These are phyloP conservation scores for Cryptosula pallasiana DNA, from an alignment of 2,888 invertebrate species.

Conservation along the genomic window DNA sequence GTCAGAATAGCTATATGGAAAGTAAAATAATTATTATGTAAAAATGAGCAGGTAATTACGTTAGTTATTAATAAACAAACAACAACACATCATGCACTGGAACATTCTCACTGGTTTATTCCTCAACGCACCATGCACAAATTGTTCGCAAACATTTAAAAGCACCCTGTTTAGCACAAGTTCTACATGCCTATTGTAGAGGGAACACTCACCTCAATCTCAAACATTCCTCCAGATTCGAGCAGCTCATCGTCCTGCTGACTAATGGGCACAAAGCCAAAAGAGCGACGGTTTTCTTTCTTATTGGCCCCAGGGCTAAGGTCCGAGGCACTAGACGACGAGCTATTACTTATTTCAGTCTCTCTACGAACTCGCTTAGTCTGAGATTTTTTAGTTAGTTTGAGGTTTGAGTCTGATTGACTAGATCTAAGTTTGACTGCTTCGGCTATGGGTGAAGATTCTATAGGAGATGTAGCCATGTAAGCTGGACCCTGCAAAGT, in stretches of 20 bases:
- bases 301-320: background rate
- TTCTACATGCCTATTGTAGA: too few relatives aligned
- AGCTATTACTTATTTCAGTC: background rate
- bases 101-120: too few relatives aligned
- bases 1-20: too few relatives aligned
- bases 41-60: too few relatives aligned
- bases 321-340: conserved; percentile 6
- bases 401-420: background rate
- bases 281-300: background rate
- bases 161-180: too few relatives aligned
- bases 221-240: conserved; percentile 28
- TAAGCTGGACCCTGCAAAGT: conserved; percentile 66
- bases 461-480: conserved; percentile 91
- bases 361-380: background rate
- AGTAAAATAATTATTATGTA: too few relatives aligned
- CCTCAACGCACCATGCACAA: too few relatives aligned
- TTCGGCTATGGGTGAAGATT: conserved; percentile 47
- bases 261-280: conserved; percentile 11
- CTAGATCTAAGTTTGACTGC: background rate
- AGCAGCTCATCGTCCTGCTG: conserved; percentile 28
- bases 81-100: too few relatives aligned
- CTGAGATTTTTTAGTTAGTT: background rate
- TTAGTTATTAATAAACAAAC: too few relatives aligned
- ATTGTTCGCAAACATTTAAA: too few relatives aligned
- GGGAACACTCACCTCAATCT: conserved; percentile 24